A percentile compares a stretch with the other conserved stretches of the same genome.
Evolutionary conservation across 2,113 vertebrate species (phyloP).

Genomic region (Desmodus rotundus): DNA sequence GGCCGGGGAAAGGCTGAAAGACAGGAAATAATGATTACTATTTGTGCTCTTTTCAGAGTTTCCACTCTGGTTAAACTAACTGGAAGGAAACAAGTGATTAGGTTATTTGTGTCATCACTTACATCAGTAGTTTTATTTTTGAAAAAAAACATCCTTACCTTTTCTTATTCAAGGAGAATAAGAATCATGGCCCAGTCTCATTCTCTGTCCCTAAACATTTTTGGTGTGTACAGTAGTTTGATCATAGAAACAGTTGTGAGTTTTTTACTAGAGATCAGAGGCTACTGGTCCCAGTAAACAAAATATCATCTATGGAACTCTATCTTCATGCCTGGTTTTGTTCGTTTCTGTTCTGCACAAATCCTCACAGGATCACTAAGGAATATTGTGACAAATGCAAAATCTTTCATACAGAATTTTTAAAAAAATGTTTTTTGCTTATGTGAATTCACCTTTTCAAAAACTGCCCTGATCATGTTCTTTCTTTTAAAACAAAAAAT

Average conservation of each 20-base stretch:
- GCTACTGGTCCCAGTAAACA: neutral
- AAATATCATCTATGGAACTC: neutral
- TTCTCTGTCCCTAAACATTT: neutral
- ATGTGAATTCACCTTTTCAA: neutral
- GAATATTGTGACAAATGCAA: neutral
- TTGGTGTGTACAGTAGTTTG: neutral
- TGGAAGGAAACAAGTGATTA: conserved; percentile 65
- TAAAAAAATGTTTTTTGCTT: neutral
- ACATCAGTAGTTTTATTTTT: conserved; percentile 46
- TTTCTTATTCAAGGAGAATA: conserved; percentile 16
- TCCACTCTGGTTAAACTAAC: conserved; percentile 70
- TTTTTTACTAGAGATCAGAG: neutral
- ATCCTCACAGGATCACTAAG: neutral
- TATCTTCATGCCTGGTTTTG: neutral
- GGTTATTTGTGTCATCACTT: conserved; percentile 60
- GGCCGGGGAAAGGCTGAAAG: conserved; percentile 23
- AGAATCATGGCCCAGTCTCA: neutral
- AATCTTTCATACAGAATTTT: neutral
- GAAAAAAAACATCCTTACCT: neutral
- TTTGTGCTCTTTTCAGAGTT: conserved; percentile 59
- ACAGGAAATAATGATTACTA: conserved; percentile 53
- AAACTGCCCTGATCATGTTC: neutral
- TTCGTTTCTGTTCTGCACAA: neutral
- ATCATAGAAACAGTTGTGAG: neutral
- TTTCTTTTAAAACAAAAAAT: neutral